Conservation (phyloP, 2,797 vertebrate species). For the Phoebastria nigripes region DNA sequence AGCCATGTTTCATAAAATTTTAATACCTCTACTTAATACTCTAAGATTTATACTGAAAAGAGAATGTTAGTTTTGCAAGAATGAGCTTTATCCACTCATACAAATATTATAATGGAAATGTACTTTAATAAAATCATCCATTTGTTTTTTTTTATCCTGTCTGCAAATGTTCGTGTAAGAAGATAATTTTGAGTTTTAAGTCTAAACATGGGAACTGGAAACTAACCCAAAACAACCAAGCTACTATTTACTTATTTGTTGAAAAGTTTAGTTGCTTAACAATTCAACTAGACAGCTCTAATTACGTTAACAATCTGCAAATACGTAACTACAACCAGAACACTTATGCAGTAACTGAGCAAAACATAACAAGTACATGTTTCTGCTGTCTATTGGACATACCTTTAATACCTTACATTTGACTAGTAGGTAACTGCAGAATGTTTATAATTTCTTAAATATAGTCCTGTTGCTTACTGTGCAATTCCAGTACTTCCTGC, state of each 20-base stretch:
- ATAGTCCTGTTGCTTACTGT: too few relatives aligned
- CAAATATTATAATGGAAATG: not conserved
- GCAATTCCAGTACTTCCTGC: not conserved
- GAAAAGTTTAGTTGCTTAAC: not conserved
- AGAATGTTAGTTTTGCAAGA: not conserved
- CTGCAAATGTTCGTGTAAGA: not conserved
- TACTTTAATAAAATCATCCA: not conserved
- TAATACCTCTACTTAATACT: not conserved
- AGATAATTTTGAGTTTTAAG: not conserved
- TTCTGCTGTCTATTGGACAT: not conserved
- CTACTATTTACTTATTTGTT: not conserved
- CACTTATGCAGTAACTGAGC: not conserved
- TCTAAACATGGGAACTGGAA: not conserved
- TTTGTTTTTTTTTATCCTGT: not conserved
- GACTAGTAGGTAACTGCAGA: not conserved
- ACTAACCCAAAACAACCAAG: not conserved
- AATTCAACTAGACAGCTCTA: not conserved
- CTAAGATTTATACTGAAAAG: not conserved
- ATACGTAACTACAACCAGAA: not conserved
- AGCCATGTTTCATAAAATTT: not conserved
- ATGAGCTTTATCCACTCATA: not conserved
- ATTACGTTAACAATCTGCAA: not conserved
- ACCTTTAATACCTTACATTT: not conserved
- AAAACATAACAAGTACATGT: not conserved
- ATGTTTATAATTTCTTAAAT: not conserved